Evolutionary conservation across 2,888 invertebrate species (phyloP), one percentile per base, ranked within the genome.

Genomic region (Patella caerulea): DNA sequence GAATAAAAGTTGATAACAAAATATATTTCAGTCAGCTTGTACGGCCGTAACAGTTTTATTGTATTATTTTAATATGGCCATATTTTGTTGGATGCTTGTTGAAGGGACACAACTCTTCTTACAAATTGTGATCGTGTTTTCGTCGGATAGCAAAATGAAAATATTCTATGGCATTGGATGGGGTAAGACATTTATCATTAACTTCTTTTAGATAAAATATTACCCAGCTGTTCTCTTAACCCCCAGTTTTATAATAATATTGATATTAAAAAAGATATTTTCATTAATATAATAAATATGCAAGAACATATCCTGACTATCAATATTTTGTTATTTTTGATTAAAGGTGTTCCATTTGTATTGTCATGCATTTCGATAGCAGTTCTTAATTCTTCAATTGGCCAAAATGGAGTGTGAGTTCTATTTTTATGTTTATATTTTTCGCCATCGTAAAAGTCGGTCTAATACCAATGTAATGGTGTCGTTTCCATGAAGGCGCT

Each of bases 11-110:
- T 45, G 7, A 34, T 45, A 9, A 45, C 45, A 45, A 45, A 45
- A 45, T 65, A 9, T 15, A 19, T 65, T 78, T 15, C 80, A 86
- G 86, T 71, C 77, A 11, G 77, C 82, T n/a, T 86, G 86, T 78
- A 79, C 79, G 9, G 52, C 81, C 7, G 83, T 86, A 53, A 84
- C 85, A n/a, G 79, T 82, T 4, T 71, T 81, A 34, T 79, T 86
- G 11, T 83, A 84, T 75, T 86, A 83, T 78, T 80, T 84, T 52
- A 82, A 79, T 72, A 77, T 85, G 77, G 78, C 79, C 9, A 83
- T 83, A 24, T 85, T 84, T 72, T 79, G 81, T 3, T 79, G 84
- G 79, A 84, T 86, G 82, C 76, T 86, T 59, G 81, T 82, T n/a
- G 83, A 85, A 73, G 84, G 85, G 1, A 78, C 85, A 11, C 81